Base-by-base conservation (phyloP, 2,888 invertebrate species). In the Tanaodytes sp. region DNA sequence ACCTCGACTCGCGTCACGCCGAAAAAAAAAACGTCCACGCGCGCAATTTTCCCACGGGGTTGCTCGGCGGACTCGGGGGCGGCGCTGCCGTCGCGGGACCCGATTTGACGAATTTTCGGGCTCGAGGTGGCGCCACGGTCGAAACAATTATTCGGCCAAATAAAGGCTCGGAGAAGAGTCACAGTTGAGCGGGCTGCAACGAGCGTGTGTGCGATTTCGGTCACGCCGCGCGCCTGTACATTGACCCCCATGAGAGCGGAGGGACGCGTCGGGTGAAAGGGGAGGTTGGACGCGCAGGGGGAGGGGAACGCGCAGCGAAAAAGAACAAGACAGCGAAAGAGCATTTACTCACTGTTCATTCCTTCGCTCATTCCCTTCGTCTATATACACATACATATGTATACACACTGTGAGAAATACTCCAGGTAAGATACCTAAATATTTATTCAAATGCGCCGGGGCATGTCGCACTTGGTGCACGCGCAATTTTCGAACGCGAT, bases 201-300 rank as follows among this genome's bases (percentile, higher is more conserved):
- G 75, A 80, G 80, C 79, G 79, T 77, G 82, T 81, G 83, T 82
- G 23, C 23, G 83, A 83, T 84, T 84, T 84, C 80, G 83, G 83
- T 83, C 82, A 84, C 83, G 82, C 81, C 80, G 81, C 74, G 75
- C 80, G 84, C 79, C 82, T 83, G 84, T 84, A 83, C 84, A 77
- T 83, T 84, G 84, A 84, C 83, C 84, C 77, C 79, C 75, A 61
- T 64, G 64, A 64, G 72, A 66, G 64, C 48, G 59, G 46, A 73
- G 67, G 74, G 66, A 63, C 72, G 73, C 69, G 69, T 42, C 71
- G 65, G 71, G 58, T 43, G 67, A 39, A 49, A 12, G 33, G 27
- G 52, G 18, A 12, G 43, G 8, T 5, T 8, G 4, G 8, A 23
- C 5, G 23, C 5, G 23, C 23, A 23, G 23, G 23, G 23, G 23